These are phyloP conservation scores for Mayetiola destructor DNA, from an alignment of 2,888 invertebrate species.

Conservation along the genomic window DNA sequence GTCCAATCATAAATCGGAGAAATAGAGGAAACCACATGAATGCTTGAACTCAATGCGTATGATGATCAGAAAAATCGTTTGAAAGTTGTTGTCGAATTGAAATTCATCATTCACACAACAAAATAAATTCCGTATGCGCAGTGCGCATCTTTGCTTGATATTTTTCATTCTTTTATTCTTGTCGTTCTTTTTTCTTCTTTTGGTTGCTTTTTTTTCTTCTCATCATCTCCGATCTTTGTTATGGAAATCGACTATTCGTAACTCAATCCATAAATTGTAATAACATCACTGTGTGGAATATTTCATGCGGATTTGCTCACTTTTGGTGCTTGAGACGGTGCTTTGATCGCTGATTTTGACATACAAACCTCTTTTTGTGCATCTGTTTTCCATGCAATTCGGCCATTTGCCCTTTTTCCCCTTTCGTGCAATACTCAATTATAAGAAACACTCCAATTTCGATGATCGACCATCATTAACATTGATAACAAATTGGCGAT, in stretches of 20 bases:
- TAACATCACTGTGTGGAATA: neutral
- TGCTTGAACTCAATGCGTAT: too few species aligned
- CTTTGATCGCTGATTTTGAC: neutral
- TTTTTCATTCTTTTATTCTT: neutral
- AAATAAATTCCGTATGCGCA: too few species aligned
- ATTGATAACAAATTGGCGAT: neutral
- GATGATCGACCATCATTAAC: neutral
- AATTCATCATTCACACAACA: too few species aligned
- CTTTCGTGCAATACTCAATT: neutral
- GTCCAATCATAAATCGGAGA: too few species aligned
- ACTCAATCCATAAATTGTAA: neutral
- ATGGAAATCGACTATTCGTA: neutral
- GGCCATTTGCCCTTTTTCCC: too few species aligned
- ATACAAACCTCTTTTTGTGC: slow-evolving; percentile 5
- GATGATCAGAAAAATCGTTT: too few species aligned
- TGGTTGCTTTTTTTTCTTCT: neutral
- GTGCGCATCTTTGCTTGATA: too few species aligned
- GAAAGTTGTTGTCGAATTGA: too few species aligned
- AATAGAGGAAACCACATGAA: too few species aligned
- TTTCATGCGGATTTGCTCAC: neutral
- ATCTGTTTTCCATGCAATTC: too few species aligned
- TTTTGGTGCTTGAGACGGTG: neutral
- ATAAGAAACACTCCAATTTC: neutral
- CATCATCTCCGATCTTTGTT: neutral
- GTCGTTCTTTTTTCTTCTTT: neutral